phyloP scores from a whole-genome alignment of 2,113 vertebrate genomes.

The Ariopsis seemanni region DNA sequence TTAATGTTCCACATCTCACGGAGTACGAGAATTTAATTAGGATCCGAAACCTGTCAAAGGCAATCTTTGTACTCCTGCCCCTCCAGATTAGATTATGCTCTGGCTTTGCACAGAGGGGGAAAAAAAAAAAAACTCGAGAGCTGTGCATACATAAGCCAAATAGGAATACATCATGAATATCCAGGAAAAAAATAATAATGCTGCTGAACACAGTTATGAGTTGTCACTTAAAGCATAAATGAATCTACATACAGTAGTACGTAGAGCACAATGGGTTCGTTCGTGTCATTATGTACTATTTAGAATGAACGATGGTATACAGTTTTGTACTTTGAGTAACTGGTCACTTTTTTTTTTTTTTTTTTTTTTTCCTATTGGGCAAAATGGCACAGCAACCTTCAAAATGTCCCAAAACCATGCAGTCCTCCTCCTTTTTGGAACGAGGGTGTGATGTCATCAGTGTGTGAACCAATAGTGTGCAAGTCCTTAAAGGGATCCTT shows the following conservation, averaged over 20 bases:
- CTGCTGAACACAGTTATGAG: not conserved
- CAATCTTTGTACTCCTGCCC: not conserved
- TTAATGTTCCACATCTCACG: not conserved
- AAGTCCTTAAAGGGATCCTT: not conserved
- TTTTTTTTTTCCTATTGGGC: not conserved
- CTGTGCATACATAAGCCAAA: no score
- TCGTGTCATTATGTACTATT: not conserved
- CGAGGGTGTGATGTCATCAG: not conserved
- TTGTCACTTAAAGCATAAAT: not conserved
- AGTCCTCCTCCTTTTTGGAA: not conserved
- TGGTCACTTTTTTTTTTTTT: not conserved
- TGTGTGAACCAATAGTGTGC: not conserved
- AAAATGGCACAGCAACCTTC: not conserved
- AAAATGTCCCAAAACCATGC: not conserved
- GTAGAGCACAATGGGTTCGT: not conserved
- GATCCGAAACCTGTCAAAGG: slow-evolving; percentile 10
- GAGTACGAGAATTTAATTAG: slow-evolving; percentile 18
- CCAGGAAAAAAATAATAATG: not conserved
- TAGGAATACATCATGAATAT: not conserved
- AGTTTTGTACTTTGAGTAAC: not conserved
- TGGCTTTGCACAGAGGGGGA: not conserved
- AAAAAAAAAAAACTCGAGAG: not conserved
- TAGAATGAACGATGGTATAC: not conserved
- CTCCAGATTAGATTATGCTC: not conserved
- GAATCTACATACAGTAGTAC: no score